These are phyloP conservation scores for Sinocyclocheilus maitianheensis DNA, from an alignment of 2,113 vertebrate species.

Conservation along the genomic window DNA sequence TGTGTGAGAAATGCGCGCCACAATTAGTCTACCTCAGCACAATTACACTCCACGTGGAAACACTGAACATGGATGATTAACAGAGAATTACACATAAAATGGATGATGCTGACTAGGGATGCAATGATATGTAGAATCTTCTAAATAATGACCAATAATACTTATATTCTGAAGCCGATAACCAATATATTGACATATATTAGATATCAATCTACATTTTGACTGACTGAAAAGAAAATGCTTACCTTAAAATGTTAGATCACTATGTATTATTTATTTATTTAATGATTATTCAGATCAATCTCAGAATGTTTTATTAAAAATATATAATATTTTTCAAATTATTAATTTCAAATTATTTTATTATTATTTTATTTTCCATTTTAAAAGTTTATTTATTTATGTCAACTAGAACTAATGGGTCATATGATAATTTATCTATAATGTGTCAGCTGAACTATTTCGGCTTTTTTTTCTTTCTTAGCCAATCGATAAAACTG, in stretches of 20 bases:
- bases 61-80: background rate
- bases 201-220: background rate
- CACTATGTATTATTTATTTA: background rate
- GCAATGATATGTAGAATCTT: background rate
- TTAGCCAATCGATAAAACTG: too few relatives aligned
- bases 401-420: too few relatives aligned
- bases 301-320: too few relatives aligned
- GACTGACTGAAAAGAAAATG: background rate
- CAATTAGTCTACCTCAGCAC: constrained; percentile 1
- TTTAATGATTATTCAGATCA: too few relatives aligned
- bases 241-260: background rate
- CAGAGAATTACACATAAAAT: background rate
- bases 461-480: too few relatives aligned
- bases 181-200: background rate
- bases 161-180: background rate
- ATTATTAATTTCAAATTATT: too few relatives aligned
- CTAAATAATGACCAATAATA: background rate
- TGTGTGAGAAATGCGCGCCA: background rate
- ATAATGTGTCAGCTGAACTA: too few relatives aligned
- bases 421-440: too few relatives aligned
- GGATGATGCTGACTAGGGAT: background rate
- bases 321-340: too few relatives aligned
- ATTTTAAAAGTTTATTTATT: too few relatives aligned
- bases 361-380: too few relatives aligned
- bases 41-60: constrained; percentile 16